Evolutionary conservation across 2,797 vertebrate genomes (phyloP), one percentile per base, ranked within the genome.

Genomic region (Sphenodon punctatus): DNA sequence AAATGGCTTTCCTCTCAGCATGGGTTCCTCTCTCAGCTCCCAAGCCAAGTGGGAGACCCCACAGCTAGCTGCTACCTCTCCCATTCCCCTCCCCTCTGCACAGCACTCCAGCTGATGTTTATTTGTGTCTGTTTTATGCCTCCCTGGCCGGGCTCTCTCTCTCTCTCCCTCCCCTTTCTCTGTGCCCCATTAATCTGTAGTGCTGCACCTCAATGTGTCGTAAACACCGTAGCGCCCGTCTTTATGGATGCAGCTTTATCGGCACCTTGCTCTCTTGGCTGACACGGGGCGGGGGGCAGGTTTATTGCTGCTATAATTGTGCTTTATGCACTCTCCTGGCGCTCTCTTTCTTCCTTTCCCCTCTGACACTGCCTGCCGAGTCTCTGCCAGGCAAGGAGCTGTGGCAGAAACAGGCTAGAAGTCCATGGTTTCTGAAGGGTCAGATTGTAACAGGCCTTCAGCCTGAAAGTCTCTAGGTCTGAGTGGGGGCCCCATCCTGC

Each of bases 171-270:
- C 80, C 80, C 71, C 41, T 27, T 45, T 64, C 59, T 64, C 48
- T 5, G 53, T 17, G 81, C 75, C 69, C 85, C 90, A 72, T 93
- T 76, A 91, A 93, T 95, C 92, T 67, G 82, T 67, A 78, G 78
- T 48, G 3, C 41, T 30, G 12, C 76, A 69, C 92, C 93, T 84
- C 10, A 3, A 10, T 3, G 0, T 2, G 19, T 76, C 22, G 76
- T 95, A 94, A 95, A 94, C 91, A 86, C 84, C 78, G 63, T 17
- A 15, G 88, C 65, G 91, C 82, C 70, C 38, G 1, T 81, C 87
- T 91, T 96, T 94, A 95, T 95, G 94, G 93, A 91, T 95, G 92
- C 94, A 76, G 94, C 95, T 93, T 65, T 91, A 93, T 96, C 95
- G 94, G 95, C 95, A 94, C 92, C 95, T 95, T 94, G 92, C 90